Evolutionary conservation across 2,113 vertebrate genomes (phyloP).

Genomic region (Ornithorhynchus anatinus): DNA sequence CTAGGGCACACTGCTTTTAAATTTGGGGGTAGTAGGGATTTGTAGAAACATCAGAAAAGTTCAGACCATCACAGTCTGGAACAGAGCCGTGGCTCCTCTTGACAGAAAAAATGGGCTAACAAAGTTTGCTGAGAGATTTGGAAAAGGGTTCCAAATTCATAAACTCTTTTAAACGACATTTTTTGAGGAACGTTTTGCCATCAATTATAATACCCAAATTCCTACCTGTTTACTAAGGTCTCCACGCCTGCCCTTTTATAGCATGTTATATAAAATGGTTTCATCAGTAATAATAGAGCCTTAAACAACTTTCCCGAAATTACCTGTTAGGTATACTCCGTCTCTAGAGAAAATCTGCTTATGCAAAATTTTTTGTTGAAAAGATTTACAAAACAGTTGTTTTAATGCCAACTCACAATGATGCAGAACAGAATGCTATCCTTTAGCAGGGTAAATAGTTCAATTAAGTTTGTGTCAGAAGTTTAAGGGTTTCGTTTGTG

Average conservation of each 20-base stretch:
- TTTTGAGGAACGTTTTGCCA: constrained; percentile 43
- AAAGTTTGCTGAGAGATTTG: too few species aligned
- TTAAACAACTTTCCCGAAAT: constrained; percentile 53
- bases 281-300: constrained; percentile 66
- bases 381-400: constrained; percentile 52
- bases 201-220: constrained; percentile 63
- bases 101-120: too few species aligned
- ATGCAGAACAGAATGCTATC: constrained; percentile 46
- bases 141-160: too few species aligned
- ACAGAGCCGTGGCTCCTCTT: too few species aligned
- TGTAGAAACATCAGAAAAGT: too few species aligned
- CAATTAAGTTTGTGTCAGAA: constrained; percentile 55
- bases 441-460: constrained; percentile 64
- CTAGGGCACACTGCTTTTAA: too few species aligned
- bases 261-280: constrained; percentile 61
- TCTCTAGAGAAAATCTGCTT: constrained; percentile 61
- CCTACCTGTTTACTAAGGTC: constrained; percentile 60
- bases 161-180: too few species aligned
- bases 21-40: too few species aligned
- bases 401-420: constrained; percentile 55
- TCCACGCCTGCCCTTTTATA: constrained; percentile 34
- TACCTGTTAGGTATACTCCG: constrained; percentile 56
- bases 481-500: too few species aligned
- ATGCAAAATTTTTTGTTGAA: constrained; percentile 68
- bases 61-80: too few species aligned